These are phyloP conservation scores for Diacarnus erythraeanus DNA, from an alignment of 37 sponge, comb jelly and placozoan species.

Conservation along the genomic window DNA sequence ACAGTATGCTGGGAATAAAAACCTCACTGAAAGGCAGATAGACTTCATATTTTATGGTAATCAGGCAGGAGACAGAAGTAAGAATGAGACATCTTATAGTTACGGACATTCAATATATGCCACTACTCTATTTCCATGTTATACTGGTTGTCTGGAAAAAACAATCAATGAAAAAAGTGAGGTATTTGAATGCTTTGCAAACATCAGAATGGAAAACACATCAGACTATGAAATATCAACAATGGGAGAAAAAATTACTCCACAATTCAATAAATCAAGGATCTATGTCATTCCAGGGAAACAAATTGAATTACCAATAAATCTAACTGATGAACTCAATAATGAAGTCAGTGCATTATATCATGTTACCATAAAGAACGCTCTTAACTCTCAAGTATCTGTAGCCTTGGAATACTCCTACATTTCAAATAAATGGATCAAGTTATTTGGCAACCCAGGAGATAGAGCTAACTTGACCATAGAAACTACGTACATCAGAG, in stretches of 20 bases:
- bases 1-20: not conserved
- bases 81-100: not conserved
- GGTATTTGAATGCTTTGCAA: not conserved
- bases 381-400: not conserved
- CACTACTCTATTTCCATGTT: not conserved
- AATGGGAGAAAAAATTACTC: not conserved
- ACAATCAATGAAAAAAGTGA: not conserved
- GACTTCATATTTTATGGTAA: not conserved
- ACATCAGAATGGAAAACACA: not conserved
- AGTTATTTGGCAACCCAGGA: not conserved
- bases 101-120: not conserved
- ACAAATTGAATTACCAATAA: not conserved
- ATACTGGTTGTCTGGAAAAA: not conserved
- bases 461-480: not conserved
- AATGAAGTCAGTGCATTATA: not conserved
- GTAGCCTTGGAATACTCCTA: not conserved
- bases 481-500: not conserved
- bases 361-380: not conserved
- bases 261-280: not conserved
- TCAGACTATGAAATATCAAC: not conserved
- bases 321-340: not conserved
- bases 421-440: not conserved
- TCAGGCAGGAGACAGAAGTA: not conserved
- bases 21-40: not conserved
- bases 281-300: not conserved